These are phyloP conservation scores for Megaustenia siamemsis DNA, from an alignment of 2,888 invertebrate species.

Conservation along the genomic window DNA sequence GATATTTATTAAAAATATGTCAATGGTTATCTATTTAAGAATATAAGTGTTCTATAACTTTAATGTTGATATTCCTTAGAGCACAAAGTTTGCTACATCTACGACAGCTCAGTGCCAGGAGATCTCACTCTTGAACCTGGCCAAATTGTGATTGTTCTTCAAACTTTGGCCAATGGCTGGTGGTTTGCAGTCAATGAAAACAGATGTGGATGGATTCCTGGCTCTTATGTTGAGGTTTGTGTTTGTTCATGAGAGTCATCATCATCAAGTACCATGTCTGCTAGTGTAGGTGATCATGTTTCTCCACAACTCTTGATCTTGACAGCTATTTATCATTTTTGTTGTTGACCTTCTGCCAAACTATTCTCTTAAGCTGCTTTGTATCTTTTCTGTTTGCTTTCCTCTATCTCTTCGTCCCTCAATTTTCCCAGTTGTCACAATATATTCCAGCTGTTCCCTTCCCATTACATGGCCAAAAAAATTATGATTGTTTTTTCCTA, in stretches of 20 bases:
- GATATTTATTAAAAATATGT: not conserved
- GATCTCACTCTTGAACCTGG: conserved; percentile 72
- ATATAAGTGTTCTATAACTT: not conserved
- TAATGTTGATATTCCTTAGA: conserved; percentile 24
- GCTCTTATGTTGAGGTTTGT: conserved; percentile 73
- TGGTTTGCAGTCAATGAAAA: conserved; percentile 74
- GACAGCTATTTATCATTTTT: no score
- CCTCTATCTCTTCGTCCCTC: no score
- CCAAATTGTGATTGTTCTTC: conserved; percentile 72
- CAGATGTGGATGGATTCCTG: conserved; percentile 77
- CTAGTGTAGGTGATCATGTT: no score
- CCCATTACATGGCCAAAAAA: no score
- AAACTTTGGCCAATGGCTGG: conserved; percentile 77
- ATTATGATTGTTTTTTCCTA: no score
- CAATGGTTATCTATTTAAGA: not conserved
- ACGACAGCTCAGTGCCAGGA: conserved; percentile 41
- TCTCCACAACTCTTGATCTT: no score
- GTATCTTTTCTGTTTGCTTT: no score
- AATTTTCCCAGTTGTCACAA: no score
- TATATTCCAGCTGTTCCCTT: no score
- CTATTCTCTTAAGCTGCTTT: no score
- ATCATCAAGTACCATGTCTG: no score
- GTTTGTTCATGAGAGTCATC: not conserved
- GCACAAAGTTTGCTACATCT: conserved; percentile 22
- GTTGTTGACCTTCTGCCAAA: no score